phyloP scores from a whole-genome alignment of 2,888 invertebrate species.

The Cactoblastis cactorum region DNA sequence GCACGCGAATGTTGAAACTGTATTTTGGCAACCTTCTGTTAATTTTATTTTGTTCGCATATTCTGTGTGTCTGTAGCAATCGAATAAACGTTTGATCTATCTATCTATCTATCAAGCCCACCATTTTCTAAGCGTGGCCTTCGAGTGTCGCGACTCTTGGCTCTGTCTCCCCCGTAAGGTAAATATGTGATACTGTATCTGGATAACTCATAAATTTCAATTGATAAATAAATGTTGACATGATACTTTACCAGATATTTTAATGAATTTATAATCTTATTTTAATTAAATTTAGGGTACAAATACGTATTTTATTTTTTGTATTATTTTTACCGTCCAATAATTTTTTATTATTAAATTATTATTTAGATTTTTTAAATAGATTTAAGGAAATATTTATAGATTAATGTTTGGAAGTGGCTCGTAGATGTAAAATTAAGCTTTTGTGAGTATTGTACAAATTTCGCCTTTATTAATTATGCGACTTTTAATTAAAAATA shows the following conservation, averaged over 20 bases:
- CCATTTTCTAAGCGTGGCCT: no score
- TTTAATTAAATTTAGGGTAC: constrained; percentile 24
- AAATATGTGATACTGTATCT: no score
- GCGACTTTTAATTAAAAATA: background rate
- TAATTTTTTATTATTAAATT: constrained; percentile 3
- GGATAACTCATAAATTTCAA: no score
- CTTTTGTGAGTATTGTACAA: constrained; percentile 5
- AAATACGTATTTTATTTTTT: constrained; percentile 20
- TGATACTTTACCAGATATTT: background rate
- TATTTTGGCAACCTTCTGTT: no score
- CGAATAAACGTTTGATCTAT: no score
- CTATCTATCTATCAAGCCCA: no score
- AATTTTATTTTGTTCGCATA: no score
- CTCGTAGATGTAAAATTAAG: constrained; percentile 3
- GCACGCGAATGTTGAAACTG: no score
- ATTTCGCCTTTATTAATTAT: background rate
- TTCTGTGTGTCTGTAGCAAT: no score
- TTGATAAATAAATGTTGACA: background rate
- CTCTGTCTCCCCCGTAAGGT: no score
- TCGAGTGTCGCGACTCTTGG: no score
- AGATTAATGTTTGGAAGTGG: background rate
- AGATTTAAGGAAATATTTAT: background rate
- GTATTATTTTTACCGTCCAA: constrained; percentile 12
- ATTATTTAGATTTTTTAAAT: background rate
- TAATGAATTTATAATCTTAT: background rate